phyloP scores from a whole-genome alignment of 2,888 invertebrate genomes.

The Caenorhabditis sp. region DNA sequence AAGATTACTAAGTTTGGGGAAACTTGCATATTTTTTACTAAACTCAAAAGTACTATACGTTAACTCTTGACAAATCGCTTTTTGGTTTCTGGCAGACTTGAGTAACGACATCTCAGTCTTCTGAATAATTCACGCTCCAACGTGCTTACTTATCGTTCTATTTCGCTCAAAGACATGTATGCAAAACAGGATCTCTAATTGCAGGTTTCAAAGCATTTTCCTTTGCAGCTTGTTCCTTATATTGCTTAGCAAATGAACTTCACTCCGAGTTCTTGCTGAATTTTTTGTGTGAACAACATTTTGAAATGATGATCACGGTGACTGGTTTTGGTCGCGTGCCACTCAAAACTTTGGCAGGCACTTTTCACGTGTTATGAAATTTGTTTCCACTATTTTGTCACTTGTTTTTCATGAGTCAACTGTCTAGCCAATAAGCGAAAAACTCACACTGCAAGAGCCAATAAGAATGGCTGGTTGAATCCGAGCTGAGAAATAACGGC shows the following conservation, averaged over 20 bases:
- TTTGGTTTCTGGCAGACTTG: not conserved
- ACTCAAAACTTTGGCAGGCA: too few relatives aligned
- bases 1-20: too few relatives aligned
- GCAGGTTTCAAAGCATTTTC: not conserved
- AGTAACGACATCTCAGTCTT: not conserved
- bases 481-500: slow-evolving; percentile 72
- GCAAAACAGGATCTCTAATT: slow-evolving; percentile 9
- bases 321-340: too few relatives aligned
- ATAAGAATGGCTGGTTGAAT: slow-evolving; percentile 73
- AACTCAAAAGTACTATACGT: too few relatives aligned
- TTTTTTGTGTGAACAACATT: too few relatives aligned
- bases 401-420: not conserved
- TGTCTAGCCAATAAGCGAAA: not conserved
- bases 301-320: too few relatives aligned
- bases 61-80: too few relatives aligned
- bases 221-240: not conserved
- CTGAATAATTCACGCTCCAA: slow-evolving; percentile 48
- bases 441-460: slow-evolving; percentile 69
- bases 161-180: not conserved
- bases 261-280: too few relatives aligned
- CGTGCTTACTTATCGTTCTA: slow-evolving; percentile 1
- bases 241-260: not conserved
- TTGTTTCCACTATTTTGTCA: not conserved
- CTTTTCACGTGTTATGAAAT: not conserved
- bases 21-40: too few relatives aligned